Base-by-base conservation (phyloP, 2,797 vertebrate species). In the Anguilla anguilla region DNA sequence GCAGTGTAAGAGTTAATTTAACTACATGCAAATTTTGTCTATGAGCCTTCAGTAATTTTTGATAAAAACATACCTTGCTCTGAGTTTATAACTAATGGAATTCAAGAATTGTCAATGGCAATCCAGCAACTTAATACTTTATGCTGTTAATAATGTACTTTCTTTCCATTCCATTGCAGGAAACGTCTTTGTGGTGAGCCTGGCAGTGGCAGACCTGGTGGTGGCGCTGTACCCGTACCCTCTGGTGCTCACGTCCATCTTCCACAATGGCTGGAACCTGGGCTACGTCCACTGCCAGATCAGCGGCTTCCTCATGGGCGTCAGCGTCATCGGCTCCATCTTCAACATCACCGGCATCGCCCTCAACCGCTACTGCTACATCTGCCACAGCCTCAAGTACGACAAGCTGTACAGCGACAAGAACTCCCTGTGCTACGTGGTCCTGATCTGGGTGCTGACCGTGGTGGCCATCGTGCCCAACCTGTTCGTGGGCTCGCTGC, bases 301-400 rank as follows among this genome's bases (percentile, higher is more conserved):
- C 92, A 99, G 98, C 15, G 98, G 96, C 87, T 99, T 99, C 95
- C 93, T 99, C 85, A 99, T 98, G 98, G 98, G 98, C 43, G 89
- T 99, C 92, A 99, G 98, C 53, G 98, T 99, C 91, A 97, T 99
- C 46, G 97, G 98, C 94, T 99, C 98, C 9, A 96, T 99, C 92
- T 99, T 99, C 94, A 99, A 97, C 93, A 99, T 99, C 94, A 97
- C 98, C 0, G 98, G 97, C 90, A 99, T 99, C 15, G 98, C 98
- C 91, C 94, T 99, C 90, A 99, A 99, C 92, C 96, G 98, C 46
- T 99, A 99, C 94, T 99, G 98, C 92, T 99, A 98, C 90, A 98
- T 99, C 95, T 99, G 98, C 94, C 98, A 99, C 95, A 98, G 98
- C 90, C 96, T 99, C 92, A 97, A 96, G 92, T 99, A 99, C 0